Evolutionary conservation across 1,140 invertebrate species (phyloP).

Genomic region (Drosophila aff.): DNA sequence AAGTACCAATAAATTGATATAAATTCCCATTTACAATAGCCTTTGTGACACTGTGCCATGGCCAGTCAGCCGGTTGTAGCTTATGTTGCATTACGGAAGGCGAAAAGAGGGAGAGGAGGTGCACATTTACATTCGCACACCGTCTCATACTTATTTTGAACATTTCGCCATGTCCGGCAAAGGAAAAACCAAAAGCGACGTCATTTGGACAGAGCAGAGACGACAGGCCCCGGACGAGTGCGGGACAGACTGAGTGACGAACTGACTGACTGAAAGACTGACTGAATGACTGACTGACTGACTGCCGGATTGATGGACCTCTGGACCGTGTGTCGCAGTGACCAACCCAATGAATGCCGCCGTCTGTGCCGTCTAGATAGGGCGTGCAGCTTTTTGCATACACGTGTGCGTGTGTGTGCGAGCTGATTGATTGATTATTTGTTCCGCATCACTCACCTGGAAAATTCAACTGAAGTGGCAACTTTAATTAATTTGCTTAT

Average conservation of each 20-base stretch:
- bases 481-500: constrained; percentile 85
- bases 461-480: constrained; percentile 85
- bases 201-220: constrained; percentile 49
- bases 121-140: constrained; percentile 70
- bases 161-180: constrained; percentile 69
- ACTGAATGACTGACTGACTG: constrained; percentile 27
- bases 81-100: constrained; percentile 37
- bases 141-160: constrained; percentile 77
- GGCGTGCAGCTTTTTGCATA: constrained; percentile 61
- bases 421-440: constrained; percentile 85
- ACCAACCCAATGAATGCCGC: constrained; percentile 65
- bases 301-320: constrained; percentile 42
- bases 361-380: constrained; percentile 76
- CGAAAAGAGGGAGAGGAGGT: constrained; percentile 27
- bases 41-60: constrained; percentile 44
- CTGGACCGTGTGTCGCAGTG: constrained; percentile 46
- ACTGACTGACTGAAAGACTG: constrained; percentile 19
- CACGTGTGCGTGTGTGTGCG: constrained; percentile 52
- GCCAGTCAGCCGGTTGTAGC: constrained; percentile 36
- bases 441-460: constrained; percentile 85
- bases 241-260: constrained; percentile 16
- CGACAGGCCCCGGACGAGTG: constrained; percentile 62
- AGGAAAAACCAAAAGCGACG: constrained; percentile 53
- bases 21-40: neutral
- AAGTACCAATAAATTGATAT: too few relatives aligned